Evolutionary conservation across 2,888 invertebrate species (phyloP).

Genomic region (Erebia aethiops): DNA sequence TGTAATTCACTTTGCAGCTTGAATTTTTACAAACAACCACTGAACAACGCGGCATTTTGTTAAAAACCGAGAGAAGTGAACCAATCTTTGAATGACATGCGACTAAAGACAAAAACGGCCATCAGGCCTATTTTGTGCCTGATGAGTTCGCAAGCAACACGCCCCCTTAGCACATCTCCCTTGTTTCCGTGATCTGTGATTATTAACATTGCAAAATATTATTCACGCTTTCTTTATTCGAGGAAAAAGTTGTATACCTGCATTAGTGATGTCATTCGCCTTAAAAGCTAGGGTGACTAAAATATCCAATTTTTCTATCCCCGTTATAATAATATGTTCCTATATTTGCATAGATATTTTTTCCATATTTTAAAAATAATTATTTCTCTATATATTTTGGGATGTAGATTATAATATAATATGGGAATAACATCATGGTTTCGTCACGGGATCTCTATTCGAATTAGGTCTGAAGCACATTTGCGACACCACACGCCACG

Average conservation of each 20-base stretch:
- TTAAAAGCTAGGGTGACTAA: slow-evolving; percentile 4
- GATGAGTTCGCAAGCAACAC: no score
- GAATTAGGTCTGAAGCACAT: background rate
- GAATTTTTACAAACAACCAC: no score
- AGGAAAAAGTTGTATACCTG: background rate
- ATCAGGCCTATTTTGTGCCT: no score
- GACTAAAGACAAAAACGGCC: no score
- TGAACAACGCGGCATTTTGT: no score
- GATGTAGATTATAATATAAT: slow-evolving; percentile 26
- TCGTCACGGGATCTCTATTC: slow-evolving; percentile 37
- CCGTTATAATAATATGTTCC: slow-evolving; percentile 42
- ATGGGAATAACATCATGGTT: slow-evolving; percentile 33
- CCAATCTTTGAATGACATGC: no score
- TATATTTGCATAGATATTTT: slow-evolving; percentile 41
- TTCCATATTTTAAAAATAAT: slow-evolving; percentile 32
- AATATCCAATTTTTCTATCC: slow-evolving; percentile 14
- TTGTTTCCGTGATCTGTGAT: no score
- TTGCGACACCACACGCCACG: background rate
- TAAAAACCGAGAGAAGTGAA: no score
- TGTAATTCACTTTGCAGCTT: no score
- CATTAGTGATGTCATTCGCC: slow-evolving; percentile 2
- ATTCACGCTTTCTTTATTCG: background rate
- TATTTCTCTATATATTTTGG: slow-evolving; percentile 40
- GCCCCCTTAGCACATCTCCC: no score
- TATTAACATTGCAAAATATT: no score